A percentile compares a stretch with the other conserved stretches of the same genome.
Evolutionary conservation across 2,888 invertebrate species (phyloP).

Genomic region (Pyralis farinalis): DNA sequence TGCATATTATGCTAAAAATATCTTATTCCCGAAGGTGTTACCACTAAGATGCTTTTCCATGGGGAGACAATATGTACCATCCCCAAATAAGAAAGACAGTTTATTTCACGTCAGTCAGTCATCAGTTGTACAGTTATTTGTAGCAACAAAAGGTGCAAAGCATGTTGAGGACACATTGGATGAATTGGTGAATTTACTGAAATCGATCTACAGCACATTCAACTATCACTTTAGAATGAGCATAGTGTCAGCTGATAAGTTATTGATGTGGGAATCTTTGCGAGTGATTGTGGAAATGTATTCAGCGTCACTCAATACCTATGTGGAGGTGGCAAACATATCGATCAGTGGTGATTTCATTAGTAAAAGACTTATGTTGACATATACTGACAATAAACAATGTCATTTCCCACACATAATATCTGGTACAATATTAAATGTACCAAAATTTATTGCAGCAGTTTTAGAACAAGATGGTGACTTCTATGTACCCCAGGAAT

Average conservation of each 20-base stretch:
- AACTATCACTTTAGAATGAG: constrained; percentile 85
- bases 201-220: constrained; percentile 83
- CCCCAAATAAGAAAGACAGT: constrained; percentile 56
- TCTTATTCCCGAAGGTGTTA: constrained; percentile 80
- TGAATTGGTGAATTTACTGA: constrained; percentile 71
- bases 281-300: constrained; percentile 87
- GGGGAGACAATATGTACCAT: constrained; percentile 85
- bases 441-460: constrained; percentile 88
- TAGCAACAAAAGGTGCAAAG: constrained; percentile 69
- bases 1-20: constrained; percentile 86
- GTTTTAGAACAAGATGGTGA: constrained; percentile 83
- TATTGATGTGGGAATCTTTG: constrained; percentile 84
- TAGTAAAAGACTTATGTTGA: constrained; percentile 88
- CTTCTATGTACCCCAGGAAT: constrained; percentile 51
- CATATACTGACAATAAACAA: constrained; percentile 81
- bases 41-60: constrained; percentile 86
- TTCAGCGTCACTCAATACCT: constrained; percentile 82
- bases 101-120: constrained; percentile 86
- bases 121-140: constrained; percentile 85
- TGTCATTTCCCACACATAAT: constrained; percentile 84
- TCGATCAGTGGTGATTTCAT: constrained; percentile 87
- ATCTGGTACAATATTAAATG: constrained; percentile 86
- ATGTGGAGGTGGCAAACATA: constrained; percentile 87
- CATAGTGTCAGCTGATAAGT: constrained; percentile 80
- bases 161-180: constrained; percentile 79